Base-by-base conservation (phyloP, 2,888 invertebrate genomes). In the Heteromurus nitidus region DNA sequence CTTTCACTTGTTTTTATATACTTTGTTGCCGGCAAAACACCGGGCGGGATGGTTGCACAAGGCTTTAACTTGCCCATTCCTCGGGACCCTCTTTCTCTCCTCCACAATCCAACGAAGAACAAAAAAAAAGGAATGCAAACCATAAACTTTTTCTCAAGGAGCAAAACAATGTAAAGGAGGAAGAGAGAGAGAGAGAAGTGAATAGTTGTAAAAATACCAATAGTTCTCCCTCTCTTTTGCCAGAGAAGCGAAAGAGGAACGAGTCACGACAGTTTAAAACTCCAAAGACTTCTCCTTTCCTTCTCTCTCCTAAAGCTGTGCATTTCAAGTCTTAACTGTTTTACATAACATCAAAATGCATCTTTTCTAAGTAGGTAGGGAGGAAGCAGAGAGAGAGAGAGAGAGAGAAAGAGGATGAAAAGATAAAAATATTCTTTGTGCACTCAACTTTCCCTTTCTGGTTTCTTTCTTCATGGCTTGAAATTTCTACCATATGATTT, bases 281-380 rank as follows among this genome's bases (percentile, higher is more conserved):
- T 44, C 44, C 44, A n/a, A 44, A 13, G 36, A 36, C 36, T 36
- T 13, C 36, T 36, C 36, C 36, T 9, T 36, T 36, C 36, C 36
- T 36, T 13, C 36, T 9, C 36, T 36, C 36, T 13, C 13, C 36
- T 13, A 36, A 55, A 55, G 55, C 55, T 22, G 7, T 24, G 22
- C 55, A 55, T 24, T 24, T 24, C 16, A 55, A 55, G 22, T 22
- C 55, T 55, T 20, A 20, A 55, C 55, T 55, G 22, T 55, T 55
- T 55, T 55, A 55, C 55, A 55, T 55, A 24, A 55, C 55, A 55
- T 55, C 20, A 55, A 55, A 55, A 55, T 55, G 55, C 55, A 55
- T 24, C 3, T 24, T 7, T 9, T 24, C 24, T 22, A 69, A 20
- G 22, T 22, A 55, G 3, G 18, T 50, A 24, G 55, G 50, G 28